Evolutionary conservation across 1,140 invertebrate genomes (phyloP).

Genomic region (Pseudachorutes palmiensis): DNA sequence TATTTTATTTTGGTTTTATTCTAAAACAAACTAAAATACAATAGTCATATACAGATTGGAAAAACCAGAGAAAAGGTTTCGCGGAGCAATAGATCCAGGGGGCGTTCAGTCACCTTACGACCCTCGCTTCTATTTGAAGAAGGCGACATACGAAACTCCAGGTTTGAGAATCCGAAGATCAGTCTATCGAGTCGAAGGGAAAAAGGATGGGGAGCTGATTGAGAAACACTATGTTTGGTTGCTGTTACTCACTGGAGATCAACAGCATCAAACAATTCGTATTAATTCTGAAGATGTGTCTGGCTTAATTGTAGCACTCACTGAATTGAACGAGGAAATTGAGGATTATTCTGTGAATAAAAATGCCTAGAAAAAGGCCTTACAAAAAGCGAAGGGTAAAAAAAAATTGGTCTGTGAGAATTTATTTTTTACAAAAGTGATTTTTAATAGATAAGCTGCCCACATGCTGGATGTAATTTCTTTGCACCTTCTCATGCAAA

Average conservation of each 20-base stretch:
- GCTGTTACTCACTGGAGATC: background rate
- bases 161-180: background rate
- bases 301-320: background rate
- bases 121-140: background rate
- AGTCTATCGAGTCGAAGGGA: background rate
- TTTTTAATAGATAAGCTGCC: background rate
- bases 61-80: background rate
- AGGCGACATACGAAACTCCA: background rate
- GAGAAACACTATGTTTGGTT: background rate
- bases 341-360: background rate
- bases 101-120: background rate
- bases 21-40: background rate
- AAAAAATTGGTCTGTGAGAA: background rate
- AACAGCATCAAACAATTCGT: background rate
- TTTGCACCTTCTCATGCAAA: background rate
- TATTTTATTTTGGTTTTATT: background rate
- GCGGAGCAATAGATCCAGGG: background rate
- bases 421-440: background rate
- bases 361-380: background rate
- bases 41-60: background rate
- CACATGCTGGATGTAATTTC: background rate
- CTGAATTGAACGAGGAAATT: background rate
- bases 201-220: background rate
- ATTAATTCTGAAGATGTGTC: background rate
- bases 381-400: background rate